A percentile compares a stretch with the other conserved stretches of the same genome.
Conservation (phyloP, 1,140 invertebrate species). For the Pseudomyrmex dendroicus region DNA sequence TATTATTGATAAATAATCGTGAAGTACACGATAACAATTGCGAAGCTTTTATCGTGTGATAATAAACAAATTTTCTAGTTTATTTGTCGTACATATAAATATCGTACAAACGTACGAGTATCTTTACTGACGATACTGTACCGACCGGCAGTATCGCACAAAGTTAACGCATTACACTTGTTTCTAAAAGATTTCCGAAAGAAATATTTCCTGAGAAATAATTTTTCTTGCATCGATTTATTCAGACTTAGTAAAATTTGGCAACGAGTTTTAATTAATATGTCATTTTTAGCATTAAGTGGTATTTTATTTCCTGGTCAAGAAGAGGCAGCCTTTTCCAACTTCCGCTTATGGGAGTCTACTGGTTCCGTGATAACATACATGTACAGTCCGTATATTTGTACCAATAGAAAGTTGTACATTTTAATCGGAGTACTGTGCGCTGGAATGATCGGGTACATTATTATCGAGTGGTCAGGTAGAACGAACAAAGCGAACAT, state of each 20-base stretch:
- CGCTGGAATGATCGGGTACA: conserved; percentile 91
- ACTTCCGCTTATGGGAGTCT: conserved; percentile 96
- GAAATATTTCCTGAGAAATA: neutral
- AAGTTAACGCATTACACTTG: neutral
- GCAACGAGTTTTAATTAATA: neutral
- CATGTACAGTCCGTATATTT: conserved; percentile 91
- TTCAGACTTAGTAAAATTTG: too few species aligned
- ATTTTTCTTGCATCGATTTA: too few species aligned
- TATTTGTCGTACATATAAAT: conserved; percentile 12
- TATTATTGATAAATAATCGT: too few species aligned
- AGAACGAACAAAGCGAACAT: conserved; percentile 55
- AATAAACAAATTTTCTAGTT: neutral
- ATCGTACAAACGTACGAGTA: neutral
- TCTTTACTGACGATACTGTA: neutral
- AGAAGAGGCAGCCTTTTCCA: conserved; percentile 96
- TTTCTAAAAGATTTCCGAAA: neutral
- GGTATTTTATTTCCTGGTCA: conserved; percentile 94
- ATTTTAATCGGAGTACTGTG: conserved; percentile 90
- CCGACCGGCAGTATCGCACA: conserved; percentile 4
- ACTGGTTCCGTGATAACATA: conserved; percentile 95
- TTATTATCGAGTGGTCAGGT: conserved; percentile 77
- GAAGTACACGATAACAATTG: neutral
- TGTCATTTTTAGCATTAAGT: conserved; percentile 90
- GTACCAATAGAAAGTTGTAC: conserved; percentile 91
- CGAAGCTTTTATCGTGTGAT: neutral